These are phyloP conservation scores for Lithophane leautieri DNA, from an alignment of 2,888 invertebrate genomes.

Conservation along the genomic window DNA sequence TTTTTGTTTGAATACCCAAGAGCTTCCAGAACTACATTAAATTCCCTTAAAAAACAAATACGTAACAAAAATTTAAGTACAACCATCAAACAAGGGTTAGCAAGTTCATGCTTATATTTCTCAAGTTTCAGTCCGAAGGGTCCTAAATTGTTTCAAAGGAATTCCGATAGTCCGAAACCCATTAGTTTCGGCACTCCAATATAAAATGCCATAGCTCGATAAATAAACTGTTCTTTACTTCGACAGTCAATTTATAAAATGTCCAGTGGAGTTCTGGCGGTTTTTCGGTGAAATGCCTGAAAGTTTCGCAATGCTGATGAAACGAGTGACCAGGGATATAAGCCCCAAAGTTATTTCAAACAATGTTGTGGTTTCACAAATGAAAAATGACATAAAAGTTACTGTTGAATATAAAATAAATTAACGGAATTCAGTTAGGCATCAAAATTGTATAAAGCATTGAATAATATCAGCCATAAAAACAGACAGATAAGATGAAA, in stretches of 20 bases:
- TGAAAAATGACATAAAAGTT: conserved; percentile 19
- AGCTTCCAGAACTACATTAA: background rate
- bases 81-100: conserved; percentile 54
- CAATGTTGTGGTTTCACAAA: conserved; percentile 5
- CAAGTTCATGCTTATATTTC: conserved; percentile 59
- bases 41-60: conserved; percentile 18
- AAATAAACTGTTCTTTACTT: conserved; percentile 69
- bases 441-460: conserved; percentile 28
- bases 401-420: conserved; percentile 26
- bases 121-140: conserved; percentile 58
- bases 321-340: conserved; percentile 28
- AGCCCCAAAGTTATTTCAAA: conserved; percentile 26
- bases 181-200: conserved; percentile 68
- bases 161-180: conserved; percentile 70
- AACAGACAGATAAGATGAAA: conserved; percentile 27
- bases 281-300: conserved; percentile 43
- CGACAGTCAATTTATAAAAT: conserved; percentile 70
- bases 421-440: conserved; percentile 29
- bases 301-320: conserved; percentile 48
- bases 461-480: conserved; percentile 41
- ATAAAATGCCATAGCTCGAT: conserved; percentile 65
- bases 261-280: conserved; percentile 56
- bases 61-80: conserved; percentile 34
- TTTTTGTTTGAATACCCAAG: background rate
- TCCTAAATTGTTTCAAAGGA: conserved; percentile 72